Evolutionary conservation across 2,113 vertebrate genomes (phyloP).

Genomic region (Pardalotus punctatus): DNA sequence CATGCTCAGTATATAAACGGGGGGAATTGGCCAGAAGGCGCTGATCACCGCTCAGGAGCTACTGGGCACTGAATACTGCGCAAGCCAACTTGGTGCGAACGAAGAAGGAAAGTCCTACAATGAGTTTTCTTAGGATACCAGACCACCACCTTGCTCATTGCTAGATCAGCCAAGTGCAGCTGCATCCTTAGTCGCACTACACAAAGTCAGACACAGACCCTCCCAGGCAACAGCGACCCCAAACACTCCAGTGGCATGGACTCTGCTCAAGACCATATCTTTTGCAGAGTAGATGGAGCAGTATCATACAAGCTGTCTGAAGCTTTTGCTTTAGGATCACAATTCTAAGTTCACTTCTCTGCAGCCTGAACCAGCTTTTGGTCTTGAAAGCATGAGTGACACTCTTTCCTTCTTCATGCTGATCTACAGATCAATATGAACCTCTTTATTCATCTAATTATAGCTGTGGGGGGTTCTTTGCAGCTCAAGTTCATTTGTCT

Average conservation of each 20-base stretch:
- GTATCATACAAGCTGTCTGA: not conserved
- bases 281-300: not conserved
- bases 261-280: not conserved
- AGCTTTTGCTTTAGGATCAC: not conserved
- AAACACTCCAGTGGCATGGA: not conserved
- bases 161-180: not conserved
- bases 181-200: not conserved
- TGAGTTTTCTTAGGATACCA: not conserved
- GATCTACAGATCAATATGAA: slow-evolving; percentile 38
- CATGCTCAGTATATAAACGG: not conserved
- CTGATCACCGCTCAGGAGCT: no score
- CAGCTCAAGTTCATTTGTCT: slow-evolving; percentile 37
- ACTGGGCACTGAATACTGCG: not conserved
- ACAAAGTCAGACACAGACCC: not conserved
- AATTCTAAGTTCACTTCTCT: not conserved
- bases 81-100: not conserved
- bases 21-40: no score
- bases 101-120: not conserved
- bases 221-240: not conserved
- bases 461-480: not conserved
- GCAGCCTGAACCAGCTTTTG: not conserved
- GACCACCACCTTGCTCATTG: not conserved
- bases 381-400: not conserved
- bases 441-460: slow-evolving; percentile 41
- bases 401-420: not conserved